phyloP scores from a whole-genome alignment of 2,113 vertebrate genomes.

The Chaenocephalus aceratus region DNA sequence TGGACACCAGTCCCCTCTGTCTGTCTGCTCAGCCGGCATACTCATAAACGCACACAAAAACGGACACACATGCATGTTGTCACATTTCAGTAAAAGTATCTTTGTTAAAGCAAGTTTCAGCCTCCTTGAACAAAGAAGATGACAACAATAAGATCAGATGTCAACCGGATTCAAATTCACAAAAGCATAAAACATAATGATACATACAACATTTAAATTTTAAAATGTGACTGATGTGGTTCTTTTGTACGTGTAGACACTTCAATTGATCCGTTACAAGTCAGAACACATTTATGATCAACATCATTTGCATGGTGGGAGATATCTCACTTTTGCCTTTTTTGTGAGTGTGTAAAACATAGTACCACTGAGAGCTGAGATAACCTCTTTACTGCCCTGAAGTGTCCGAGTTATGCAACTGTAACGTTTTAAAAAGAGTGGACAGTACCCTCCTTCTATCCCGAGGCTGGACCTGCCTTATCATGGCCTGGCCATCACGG shows the following conservation, averaged over 20 bases:
- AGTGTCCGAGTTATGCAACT: slow-evolving; percentile 70
- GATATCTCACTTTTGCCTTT: slow-evolving; percentile 27
- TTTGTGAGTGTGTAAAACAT: slow-evolving; percentile 40
- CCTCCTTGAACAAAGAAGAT: neutral
- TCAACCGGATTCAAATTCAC: neutral
- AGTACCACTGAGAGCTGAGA: slow-evolving; percentile 47
- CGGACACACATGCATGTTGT: slow-evolving; percentile 41
- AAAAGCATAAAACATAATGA: neutral
- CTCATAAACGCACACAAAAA: slow-evolving; percentile 59
- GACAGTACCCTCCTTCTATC: slow-evolving; percentile 71
- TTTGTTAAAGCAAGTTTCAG: neutral
- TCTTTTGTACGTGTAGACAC: neutral
- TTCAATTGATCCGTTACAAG: neutral
- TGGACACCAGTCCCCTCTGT: slow-evolving; percentile 79
- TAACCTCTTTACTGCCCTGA: slow-evolving; percentile 65
- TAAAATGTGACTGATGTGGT: neutral
- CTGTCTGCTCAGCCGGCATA: slow-evolving; percentile 67
- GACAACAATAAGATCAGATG: slow-evolving; percentile 1
- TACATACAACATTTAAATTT: neutral
- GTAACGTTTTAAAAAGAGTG: slow-evolving; percentile 55
- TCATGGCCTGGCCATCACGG: slow-evolving; percentile 64
- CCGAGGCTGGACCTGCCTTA: slow-evolving; percentile 72
- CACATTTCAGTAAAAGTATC: neutral
- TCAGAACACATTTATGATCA: slow-evolving; percentile 15
- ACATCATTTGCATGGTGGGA: slow-evolving; percentile 19